Evolutionary conservation across 2,888 invertebrate species (phyloP).

Genomic region (Pristionchus exspectatus): DNA sequence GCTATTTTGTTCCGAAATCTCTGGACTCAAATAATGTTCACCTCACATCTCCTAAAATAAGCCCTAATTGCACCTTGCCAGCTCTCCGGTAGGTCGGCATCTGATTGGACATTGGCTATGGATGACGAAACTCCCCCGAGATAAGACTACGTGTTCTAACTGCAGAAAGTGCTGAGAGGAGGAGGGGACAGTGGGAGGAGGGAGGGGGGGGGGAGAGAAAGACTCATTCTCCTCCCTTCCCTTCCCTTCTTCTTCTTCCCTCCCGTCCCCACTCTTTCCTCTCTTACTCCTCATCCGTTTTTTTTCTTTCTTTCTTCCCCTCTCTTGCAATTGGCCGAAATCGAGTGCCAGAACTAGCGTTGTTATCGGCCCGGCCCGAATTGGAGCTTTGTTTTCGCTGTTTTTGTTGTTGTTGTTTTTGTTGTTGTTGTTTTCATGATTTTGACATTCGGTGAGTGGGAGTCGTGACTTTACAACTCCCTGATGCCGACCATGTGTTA

Average conservation of each 20-base stretch:
- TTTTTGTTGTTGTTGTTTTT: slow-evolving; percentile 3
- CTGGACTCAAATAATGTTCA: no score
- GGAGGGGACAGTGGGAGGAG: background rate
- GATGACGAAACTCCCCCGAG: background rate
- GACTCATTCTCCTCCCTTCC: background rate
- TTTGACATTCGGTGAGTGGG: background rate
- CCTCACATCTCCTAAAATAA: no score
- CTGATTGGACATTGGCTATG: background rate
- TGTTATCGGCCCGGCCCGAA: background rate
- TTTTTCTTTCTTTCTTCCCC: background rate
- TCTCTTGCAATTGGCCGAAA: background rate
- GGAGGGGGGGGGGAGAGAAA: background rate
- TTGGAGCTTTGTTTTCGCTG: background rate
- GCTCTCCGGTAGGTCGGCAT: background rate
- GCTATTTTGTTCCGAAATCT: background rate
- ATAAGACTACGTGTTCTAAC: slow-evolving; percentile 21
- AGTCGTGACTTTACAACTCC: background rate
- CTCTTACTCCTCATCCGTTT: background rate
- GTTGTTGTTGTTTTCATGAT: background rate
- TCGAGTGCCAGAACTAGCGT: background rate
- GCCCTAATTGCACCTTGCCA: no score
- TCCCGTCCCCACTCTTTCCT: background rate
- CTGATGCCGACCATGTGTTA: background rate
- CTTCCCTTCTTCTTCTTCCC: background rate
- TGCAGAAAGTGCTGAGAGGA: background rate